Evolutionary conservation across 2,113 vertebrate genomes (phyloP).

Genomic region (Turdus rufiventris): DNA sequence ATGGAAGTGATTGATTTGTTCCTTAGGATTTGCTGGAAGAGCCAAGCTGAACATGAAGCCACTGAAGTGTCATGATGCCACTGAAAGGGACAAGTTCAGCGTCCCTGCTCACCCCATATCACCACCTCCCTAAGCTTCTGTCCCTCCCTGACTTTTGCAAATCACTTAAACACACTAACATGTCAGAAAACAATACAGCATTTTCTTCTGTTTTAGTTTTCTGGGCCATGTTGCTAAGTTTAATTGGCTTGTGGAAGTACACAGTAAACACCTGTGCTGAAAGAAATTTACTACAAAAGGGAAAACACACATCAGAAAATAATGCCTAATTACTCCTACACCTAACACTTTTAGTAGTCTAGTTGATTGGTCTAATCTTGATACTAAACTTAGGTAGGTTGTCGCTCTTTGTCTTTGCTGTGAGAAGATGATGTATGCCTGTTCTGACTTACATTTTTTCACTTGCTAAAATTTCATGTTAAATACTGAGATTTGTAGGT

Average conservation of each 20-base stretch:
- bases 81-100: neutral
- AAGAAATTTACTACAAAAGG: neutral
- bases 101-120: neutral
- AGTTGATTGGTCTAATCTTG: neutral
- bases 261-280: neutral
- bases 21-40: neutral
- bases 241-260: neutral
- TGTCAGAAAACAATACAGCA: neutral
- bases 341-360: neutral
- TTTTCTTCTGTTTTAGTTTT: neutral
- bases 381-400: fast-evolving
- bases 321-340: neutral
- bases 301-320: neutral
- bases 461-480: neutral
- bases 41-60: neutral
- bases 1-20: neutral
- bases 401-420: fast-evolving
- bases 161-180: neutral
- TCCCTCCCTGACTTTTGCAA: neutral
- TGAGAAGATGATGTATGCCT: neutral
- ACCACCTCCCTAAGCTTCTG: neutral
- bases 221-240: neutral
- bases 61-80: neutral
- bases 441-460: neutral
- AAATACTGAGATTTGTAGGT: neutral